Evolutionary conservation across 2,888 invertebrate genomes (phyloP).

Genomic region (Hirtodrosophila histrioides): DNA sequence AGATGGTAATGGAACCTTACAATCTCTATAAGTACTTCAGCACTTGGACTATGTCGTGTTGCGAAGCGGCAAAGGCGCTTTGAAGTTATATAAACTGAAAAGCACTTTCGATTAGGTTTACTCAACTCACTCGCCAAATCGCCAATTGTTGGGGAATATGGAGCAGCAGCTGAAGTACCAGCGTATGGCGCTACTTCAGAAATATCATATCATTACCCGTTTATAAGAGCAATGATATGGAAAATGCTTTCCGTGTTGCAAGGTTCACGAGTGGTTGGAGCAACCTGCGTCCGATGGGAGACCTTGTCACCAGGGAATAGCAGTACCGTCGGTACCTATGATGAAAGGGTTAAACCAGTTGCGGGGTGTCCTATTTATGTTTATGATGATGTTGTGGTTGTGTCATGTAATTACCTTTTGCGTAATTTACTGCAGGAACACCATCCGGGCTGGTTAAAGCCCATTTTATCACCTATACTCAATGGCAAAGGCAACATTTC

Average conservation of each 20-base stretch:
- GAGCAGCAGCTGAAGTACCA: conserved; percentile 36
- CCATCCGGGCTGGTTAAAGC: conserved; percentile 29
- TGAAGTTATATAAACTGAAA: conserved; percentile 50
- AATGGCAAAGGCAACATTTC: conserved; percentile 43
- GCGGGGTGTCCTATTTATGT: conserved; percentile 2
- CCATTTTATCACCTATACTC: conserved; percentile 56
- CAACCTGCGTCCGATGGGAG: neutral
- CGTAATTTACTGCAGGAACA: conserved; percentile 3
- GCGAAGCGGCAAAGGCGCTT: conserved; percentile 44
- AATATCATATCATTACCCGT: conserved; percentile 16
- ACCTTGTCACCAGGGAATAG: neutral
- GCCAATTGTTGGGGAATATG: neutral
- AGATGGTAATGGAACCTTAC: conserved; percentile 42
- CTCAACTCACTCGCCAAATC: conserved; percentile 9
- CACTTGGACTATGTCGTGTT: conserved; percentile 35
- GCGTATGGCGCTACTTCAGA: conserved; percentile 46
- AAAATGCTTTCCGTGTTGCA: conserved; percentile 30
- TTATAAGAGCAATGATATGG: conserved; percentile 26
- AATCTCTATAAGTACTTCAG: conserved; percentile 50
- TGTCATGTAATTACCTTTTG: conserved; percentile 49
- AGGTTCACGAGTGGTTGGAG: conserved; percentile 1
- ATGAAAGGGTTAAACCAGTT: conserved; percentile 44
- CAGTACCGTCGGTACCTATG: conserved; percentile 17
- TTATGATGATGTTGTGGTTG: conserved; percentile 12
- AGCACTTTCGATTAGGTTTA: conserved; percentile 47